Percentiles rank a stretch among this genome's conserved stretches.
Evolutionary conservation across 2,888 invertebrate species (phyloP).

Genomic region (Trissolcus japonicus): DNA sequence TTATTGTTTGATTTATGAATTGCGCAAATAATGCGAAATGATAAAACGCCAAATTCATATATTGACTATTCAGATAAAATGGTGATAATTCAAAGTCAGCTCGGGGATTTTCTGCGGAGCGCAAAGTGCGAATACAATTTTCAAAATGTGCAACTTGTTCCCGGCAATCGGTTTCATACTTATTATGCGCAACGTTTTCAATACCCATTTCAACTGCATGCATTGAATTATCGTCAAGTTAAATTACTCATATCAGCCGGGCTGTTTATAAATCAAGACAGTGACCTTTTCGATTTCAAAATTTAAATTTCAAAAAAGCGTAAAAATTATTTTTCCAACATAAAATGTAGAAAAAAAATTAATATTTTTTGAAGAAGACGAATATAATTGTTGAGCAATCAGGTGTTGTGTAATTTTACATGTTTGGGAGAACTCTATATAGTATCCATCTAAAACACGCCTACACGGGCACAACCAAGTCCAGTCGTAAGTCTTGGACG

Average conservation of each 20-base stretch:
- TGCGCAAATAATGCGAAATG: conserved; percentile 49
- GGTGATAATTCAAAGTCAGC: conserved; percentile 41
- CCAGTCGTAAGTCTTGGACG: conserved; percentile 66
- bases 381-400: no score
- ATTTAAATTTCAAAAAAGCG: no score
- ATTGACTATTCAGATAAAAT: conserved; percentile 40
- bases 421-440: conserved; percentile 58
- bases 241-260: conserved; percentile 9
- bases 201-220: conserved; percentile 37
- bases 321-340: no score
- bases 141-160: conserved; percentile 47
- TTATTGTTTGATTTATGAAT: conserved; percentile 56
- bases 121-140: conserved; percentile 24
- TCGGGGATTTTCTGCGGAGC: conserved; percentile 2
- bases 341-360: no score
- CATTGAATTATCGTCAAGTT: conserved; percentile 40
- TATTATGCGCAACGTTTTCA: conserved; percentile 35
- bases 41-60: conserved; percentile 48
- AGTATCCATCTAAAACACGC: conserved; percentile 67
- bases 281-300: no score
- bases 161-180: conserved; percentile 28
- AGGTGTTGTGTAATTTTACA: neutral
- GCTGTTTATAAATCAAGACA: no score
- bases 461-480: conserved; percentile 63
- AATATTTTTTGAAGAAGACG: no score